phyloP scores from a whole-genome alignment of 2,113 vertebrate genomes.

The Candoia aspera region DNA sequence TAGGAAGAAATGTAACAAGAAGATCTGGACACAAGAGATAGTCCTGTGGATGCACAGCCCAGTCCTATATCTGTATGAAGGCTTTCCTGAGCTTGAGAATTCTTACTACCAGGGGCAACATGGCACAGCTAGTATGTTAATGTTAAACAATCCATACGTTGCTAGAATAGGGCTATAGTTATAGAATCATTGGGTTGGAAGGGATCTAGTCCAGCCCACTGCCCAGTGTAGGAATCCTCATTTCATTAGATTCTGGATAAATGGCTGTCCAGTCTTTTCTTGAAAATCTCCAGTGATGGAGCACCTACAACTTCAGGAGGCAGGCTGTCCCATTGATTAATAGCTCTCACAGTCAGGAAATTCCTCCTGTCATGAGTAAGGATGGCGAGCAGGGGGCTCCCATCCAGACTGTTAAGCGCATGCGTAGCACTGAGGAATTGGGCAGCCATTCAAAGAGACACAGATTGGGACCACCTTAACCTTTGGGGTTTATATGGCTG shows the following conservation, averaged over 20 bases:
- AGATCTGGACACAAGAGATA: not conserved
- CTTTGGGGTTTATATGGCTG: no score
- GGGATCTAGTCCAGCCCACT: not conserved
- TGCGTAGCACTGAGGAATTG: no score
- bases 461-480: no score
- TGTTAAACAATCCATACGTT: not conserved
- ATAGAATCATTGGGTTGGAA: not conserved
- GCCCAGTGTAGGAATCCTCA: not conserved
- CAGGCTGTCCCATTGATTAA: not conserved
- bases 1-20: not conserved
- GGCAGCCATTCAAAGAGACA: no score
- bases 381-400: no score
- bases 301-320: not conserved
- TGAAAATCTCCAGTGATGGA: not conserved
- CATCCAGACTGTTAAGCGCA: no score
- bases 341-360: not conserved
- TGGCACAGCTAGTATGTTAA: not conserved
- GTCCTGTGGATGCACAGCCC: not conserved
- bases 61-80: not conserved
- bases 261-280: not conserved
- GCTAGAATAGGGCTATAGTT: not conserved
- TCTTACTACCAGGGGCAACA: not conserved
- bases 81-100: not conserved
- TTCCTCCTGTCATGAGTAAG: no score
- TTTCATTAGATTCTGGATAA: not conserved